Conservation (phyloP, 2,797 vertebrate genomes). For the Chiroxiphia lanceolata region DNA sequence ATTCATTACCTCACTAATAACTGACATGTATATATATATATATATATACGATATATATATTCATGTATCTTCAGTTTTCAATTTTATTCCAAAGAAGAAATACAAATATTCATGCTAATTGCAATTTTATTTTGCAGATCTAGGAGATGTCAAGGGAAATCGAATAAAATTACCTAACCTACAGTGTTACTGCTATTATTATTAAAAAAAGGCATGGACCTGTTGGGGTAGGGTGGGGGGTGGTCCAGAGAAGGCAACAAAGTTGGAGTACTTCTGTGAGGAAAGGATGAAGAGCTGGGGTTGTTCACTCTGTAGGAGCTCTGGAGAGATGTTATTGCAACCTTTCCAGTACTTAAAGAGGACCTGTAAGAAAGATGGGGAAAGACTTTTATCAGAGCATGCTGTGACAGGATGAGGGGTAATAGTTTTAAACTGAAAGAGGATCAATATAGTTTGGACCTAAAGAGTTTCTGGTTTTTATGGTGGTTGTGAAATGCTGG, state of each 20-base stretch:
- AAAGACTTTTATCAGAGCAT: neutral
- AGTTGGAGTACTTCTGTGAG: neutral
- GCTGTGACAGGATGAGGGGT: neutral
- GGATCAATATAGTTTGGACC: neutral
- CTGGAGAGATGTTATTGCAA: neutral
- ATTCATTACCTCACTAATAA: neutral
- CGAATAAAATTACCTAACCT: neutral
- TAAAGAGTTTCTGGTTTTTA: neutral
- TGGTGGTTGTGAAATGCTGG: neutral
- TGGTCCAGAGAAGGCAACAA: neutral
- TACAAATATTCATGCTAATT: neutral
- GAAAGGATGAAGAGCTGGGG: neutral
- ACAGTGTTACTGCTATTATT: neutral
- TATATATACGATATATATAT: neutral
- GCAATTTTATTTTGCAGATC: neutral
- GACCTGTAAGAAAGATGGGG: neutral
- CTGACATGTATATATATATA: too few relatives aligned
- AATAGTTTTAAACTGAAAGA: neutral
- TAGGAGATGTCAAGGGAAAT: neutral
- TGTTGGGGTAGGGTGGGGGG: accelerated
- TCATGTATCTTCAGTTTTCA: neutral
- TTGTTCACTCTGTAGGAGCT: neutral
- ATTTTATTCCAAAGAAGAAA: neutral
- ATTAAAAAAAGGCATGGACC: neutral
- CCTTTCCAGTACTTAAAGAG: neutral